phyloP scores from a whole-genome alignment of 2,797 vertebrate genomes.

The Erithacus rubecula region DNA sequence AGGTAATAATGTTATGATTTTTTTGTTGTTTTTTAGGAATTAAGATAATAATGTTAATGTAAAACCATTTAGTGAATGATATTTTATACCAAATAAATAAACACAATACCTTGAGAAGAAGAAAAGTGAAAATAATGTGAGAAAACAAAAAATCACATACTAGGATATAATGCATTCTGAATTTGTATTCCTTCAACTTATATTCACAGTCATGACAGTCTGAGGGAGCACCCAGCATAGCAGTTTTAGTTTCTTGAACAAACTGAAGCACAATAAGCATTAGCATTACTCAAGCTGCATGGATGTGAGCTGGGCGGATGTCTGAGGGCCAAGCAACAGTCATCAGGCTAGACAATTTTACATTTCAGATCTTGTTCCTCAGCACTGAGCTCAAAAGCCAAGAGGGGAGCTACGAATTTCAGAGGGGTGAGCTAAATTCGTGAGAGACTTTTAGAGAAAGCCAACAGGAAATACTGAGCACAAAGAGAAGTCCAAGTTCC shows the following conservation, averaged over 20 bases:
- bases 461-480: background rate
- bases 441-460: background rate
- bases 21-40: background rate
- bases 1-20: no score
- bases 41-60: background rate
- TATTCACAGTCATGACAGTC: background rate
- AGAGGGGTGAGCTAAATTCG: background rate
- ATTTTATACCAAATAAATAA: background rate
- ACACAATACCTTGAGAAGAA: background rate
- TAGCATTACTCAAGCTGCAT: rapidly evolving
- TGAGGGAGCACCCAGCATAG: background rate
- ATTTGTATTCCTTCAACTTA: background rate
- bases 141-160: background rate
- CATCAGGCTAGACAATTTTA: background rate
- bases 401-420: background rate
- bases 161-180: background rate
- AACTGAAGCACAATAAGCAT: background rate
- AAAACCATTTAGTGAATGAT: background rate
- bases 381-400: background rate
- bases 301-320: rapidly evolving
- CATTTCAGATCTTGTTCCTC: background rate
- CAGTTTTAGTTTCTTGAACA: background rate
- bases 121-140: background rate
- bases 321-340: background rate
- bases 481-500: background rate